Base-by-base conservation (phyloP, 2,113 vertebrate species). In the Isurus oxyrinchus region DNA sequence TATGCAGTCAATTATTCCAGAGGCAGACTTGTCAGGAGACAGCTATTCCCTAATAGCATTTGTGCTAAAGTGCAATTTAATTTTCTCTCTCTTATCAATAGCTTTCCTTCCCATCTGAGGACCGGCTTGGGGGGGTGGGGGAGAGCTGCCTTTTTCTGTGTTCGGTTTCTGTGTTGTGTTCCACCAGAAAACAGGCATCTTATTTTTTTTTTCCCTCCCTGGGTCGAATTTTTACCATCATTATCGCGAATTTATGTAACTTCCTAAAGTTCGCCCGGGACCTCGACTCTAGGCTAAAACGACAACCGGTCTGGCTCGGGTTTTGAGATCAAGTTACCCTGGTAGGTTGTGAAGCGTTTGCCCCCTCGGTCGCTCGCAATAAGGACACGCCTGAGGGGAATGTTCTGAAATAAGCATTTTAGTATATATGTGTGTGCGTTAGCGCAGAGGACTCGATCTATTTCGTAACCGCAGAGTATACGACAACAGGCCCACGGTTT, bases 21-120 rank as follows among this genome's bases (percentile, higher is more conserved):
- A 49, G 27, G 44, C 94, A 69, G 94, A 19, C 98, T 99, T 98
- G 98, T 98, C 97, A 98, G 96, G 98, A 98, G 98, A 98, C 98
- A 97, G 98, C 98, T 98, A 97, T 98, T 98, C 98, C 98, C 99
- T 99, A 99, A 99, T 98, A 99, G 98, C 99, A 99, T 99, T 99
- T 99, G 98, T 98, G 98, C 98, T 98, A 98, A 99, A 99, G 98
- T 99, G 98, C 99, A 99, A 99, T 99, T 99, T 99, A 98, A 99
- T 99, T 99, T 99, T 98, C 98, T 97, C 53, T 19, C 97, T 97
- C 97, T 97, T 97, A 97, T 97, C 96, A 96, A 97, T 97, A 97
- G 97, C 96, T 96, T 96, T 97, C 97, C 97, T 97, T 97, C 96
- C 97, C 97, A 96, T 95, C 96, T 95, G 96, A 96, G 87, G 61